phyloP scores from a whole-genome alignment of 2,797 vertebrate genomes.

The Gambusia yucatana region DNA sequence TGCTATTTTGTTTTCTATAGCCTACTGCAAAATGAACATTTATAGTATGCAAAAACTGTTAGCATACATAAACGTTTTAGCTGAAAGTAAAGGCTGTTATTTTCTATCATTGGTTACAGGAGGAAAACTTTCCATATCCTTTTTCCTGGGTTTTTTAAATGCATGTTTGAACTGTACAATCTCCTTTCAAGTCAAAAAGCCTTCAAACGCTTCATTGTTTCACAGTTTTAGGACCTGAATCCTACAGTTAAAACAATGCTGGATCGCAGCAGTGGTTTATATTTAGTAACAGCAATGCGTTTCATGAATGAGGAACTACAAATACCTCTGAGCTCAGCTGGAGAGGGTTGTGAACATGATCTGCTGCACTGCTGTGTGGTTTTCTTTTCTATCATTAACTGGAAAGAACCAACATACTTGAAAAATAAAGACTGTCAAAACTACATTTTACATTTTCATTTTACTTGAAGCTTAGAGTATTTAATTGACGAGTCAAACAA shows the following conservation, averaged over 20 bases:
- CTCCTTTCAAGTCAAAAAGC: not conserved
- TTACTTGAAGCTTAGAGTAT: not conserved
- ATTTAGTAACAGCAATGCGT: not conserved
- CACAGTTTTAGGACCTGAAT: not conserved
- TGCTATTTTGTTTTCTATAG: not conserved
- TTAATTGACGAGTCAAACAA: not conserved
- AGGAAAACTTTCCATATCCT: conserved; percentile 2
- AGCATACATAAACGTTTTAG: not conserved
- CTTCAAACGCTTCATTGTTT: conserved; percentile 20
- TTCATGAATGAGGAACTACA: conserved; percentile 49
- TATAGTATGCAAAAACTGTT: not conserved
- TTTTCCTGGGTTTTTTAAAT: not conserved
- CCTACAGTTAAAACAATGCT: not conserved
- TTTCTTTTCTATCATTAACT: not conserved
- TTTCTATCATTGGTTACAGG: not conserved
- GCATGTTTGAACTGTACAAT: not conserved
- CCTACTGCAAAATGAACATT: not conserved
- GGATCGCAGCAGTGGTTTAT: not conserved
- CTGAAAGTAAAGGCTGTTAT: not conserved
- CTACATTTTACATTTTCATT: not conserved
- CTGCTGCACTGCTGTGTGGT: not conserved
- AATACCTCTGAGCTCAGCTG: not conserved
- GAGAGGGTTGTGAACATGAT: not conserved
- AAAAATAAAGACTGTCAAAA: rapidly evolving
- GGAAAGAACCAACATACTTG: not conserved